phyloP scores from a whole-genome alignment of 2,888 invertebrate species.

The Aphidoletes aphidimyza region DNA sequence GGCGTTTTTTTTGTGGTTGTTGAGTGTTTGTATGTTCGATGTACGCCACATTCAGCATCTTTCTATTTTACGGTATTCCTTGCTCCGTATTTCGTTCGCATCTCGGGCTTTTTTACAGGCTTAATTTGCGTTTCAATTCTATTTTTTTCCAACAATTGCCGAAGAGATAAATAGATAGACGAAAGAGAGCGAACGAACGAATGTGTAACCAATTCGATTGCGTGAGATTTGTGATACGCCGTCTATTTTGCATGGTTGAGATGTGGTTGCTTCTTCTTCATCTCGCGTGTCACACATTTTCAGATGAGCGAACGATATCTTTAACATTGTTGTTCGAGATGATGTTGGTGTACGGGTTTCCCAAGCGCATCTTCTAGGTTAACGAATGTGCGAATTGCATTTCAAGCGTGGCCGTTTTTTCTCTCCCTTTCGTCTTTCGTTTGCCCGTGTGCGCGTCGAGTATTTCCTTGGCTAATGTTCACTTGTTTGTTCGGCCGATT shows the following conservation, averaged over 20 bases:
- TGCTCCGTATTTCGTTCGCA: not conserved
- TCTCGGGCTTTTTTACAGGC: not conserved
- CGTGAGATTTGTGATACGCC: constrained; percentile 46
- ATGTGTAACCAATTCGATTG: constrained; percentile 40
- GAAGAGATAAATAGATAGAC: not conserved
- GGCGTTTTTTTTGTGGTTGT: not conserved
- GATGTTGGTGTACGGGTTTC: not conserved
- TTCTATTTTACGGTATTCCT: not conserved
- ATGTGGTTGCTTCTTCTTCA: not conserved
- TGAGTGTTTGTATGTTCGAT: no score
- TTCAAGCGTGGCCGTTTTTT: constrained; percentile 29
- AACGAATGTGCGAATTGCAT: constrained; percentile 47
- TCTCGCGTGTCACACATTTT: constrained; percentile 40
- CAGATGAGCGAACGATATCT: constrained; percentile 26
- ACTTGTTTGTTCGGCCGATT: not conserved
- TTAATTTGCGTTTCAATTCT: constrained; percentile 38
- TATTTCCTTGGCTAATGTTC: constrained; percentile 8
- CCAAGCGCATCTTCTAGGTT: constrained; percentile 1
- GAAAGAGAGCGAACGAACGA: not conserved
- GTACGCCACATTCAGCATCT: not conserved
- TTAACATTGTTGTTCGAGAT: not conserved
- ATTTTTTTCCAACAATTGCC: constrained; percentile 14
- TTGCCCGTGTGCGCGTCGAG: not conserved
- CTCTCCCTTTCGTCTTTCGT: not conserved
- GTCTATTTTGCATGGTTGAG: constrained; percentile 53